phyloP scores from a whole-genome alignment of 2,797 vertebrate genomes.

The Perodicticus potto region DNA sequence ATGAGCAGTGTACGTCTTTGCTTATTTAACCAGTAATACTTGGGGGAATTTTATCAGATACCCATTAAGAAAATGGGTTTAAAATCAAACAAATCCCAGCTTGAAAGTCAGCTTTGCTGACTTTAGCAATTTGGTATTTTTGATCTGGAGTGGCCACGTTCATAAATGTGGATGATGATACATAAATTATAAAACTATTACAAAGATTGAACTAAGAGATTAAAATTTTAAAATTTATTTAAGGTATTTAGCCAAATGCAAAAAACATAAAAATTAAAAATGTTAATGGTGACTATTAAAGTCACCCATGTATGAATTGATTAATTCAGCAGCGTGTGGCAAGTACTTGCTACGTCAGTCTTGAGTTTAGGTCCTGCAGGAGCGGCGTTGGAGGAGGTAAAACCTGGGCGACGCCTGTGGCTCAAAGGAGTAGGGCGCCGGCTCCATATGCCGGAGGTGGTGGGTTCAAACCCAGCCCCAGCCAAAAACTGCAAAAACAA shows the following conservation, averaged over 20 bases:
- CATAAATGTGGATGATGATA: neutral
- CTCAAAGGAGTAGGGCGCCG: too few relatives aligned
- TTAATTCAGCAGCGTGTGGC: neutral
- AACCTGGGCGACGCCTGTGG: too few relatives aligned
- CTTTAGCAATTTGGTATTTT: neutral
- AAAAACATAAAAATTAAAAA: neutral
- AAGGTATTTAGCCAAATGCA: neutral
- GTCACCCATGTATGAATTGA: neutral
- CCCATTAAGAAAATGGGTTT: constrained; percentile 8
- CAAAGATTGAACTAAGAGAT: neutral
- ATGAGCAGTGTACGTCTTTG: neutral
- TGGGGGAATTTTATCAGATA: neutral
- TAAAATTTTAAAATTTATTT: neutral
- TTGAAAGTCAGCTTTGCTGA: neutral
- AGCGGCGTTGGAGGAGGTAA: neutral
- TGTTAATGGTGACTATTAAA: neutral
- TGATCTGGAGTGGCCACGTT: neutral
- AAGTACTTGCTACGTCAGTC: neutral
- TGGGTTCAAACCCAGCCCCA: too few relatives aligned
- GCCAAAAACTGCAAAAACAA: too few relatives aligned
- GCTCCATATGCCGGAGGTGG: too few relatives aligned
- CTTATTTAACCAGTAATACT: neutral
- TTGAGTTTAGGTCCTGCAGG: neutral
- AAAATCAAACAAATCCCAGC: neutral
- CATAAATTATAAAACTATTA: neutral